Evolutionary conservation across 2,113 vertebrate species (phyloP).

Genomic region (Antennarius striatus): DNA sequence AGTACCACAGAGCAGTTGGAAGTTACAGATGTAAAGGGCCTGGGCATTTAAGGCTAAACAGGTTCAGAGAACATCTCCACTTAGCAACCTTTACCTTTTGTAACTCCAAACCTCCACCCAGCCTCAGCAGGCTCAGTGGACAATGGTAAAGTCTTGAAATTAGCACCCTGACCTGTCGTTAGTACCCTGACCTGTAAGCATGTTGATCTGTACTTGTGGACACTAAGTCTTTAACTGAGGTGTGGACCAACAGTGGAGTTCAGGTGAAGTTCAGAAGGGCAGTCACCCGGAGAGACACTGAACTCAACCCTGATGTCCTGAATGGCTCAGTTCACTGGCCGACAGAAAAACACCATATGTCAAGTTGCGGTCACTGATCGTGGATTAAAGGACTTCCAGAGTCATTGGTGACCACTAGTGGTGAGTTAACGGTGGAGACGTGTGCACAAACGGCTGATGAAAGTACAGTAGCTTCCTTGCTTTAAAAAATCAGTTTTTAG

Average conservation of each 20-base stretch:
- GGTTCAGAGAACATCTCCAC: slow-evolving; percentile 63
- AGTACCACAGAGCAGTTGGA: slow-evolving; percentile 53
- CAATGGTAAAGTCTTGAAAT: slow-evolving; percentile 54
- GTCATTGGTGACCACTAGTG: slow-evolving; percentile 46
- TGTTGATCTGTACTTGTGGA: slow-evolving; percentile 61
- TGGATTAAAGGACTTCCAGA: slow-evolving; percentile 39
- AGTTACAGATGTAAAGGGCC: slow-evolving; percentile 46
- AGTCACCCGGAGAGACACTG: slow-evolving; percentile 27
- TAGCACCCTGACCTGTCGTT: slow-evolving; percentile 55
- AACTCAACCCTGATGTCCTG: slow-evolving; percentile 36
- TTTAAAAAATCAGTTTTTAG: background rate
- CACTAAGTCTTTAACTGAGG: slow-evolving; percentile 56
- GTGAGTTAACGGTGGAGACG: background rate
- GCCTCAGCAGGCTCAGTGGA: slow-evolving; percentile 56
- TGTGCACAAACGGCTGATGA: background rate
- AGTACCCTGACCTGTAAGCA: slow-evolving; percentile 57
- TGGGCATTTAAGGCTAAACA: slow-evolving; percentile 25
- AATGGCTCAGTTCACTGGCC: slow-evolving; percentile 32
- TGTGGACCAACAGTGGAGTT: slow-evolving; percentile 22
- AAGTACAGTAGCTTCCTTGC: background rate
- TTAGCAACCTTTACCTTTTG: slow-evolving; percentile 54
- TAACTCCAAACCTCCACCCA: slow-evolving; percentile 52
- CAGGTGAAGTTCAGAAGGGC: slow-evolving; percentile 48
- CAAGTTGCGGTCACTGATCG: slow-evolving; percentile 40
- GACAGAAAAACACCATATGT: slow-evolving; percentile 65